Percentiles rank a stretch among this genome's conserved stretches.
phyloP scores from a whole-genome alignment of 2,797 vertebrate species.

The Myoxocephalus aenaeus region DNA sequence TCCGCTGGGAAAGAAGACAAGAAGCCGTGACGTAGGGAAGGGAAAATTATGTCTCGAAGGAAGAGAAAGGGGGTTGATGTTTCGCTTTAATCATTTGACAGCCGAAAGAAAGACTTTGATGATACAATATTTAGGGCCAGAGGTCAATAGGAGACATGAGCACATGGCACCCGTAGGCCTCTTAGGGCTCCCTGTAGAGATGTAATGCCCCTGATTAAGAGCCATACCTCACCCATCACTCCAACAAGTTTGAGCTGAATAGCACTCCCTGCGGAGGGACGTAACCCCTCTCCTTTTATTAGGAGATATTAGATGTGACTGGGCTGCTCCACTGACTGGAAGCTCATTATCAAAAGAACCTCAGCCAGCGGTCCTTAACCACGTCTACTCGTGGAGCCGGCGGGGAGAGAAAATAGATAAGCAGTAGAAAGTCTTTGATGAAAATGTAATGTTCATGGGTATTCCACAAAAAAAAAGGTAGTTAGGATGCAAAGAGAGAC shows the following conservation, averaged over 20 bases:
- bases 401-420: slow-evolving; percentile 14
- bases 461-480: slow-evolving; percentile 48
- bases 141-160: slow-evolving; percentile 48
- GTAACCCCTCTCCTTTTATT: slow-evolving; percentile 52
- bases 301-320: slow-evolving; percentile 65
- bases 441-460: neutral
- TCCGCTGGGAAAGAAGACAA: slow-evolving; percentile 19
- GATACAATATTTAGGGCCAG: slow-evolving; percentile 39
- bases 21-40: slow-evolving; percentile 1
- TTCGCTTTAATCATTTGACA: slow-evolving; percentile 21
- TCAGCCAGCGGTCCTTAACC: slow-evolving; percentile 50
- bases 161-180: slow-evolving; percentile 10
- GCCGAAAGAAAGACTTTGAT: slow-evolving; percentile 10
- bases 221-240: slow-evolving; percentile 31
- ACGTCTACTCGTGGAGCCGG: slow-evolving; percentile 11
- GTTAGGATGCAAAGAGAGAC: slow-evolving; percentile 45
- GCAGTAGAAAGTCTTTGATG: slow-evolving; percentile 44
- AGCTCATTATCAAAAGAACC: slow-evolving; percentile 55
- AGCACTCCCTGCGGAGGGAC: slow-evolving; percentile 51
- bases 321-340: slow-evolving; percentile 53
- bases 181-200: slow-evolving; percentile 33
- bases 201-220: slow-evolving; percentile 58
- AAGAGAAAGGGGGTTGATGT: slow-evolving; percentile 8
- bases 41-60: slow-evolving; percentile 21
- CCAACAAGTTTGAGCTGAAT: slow-evolving; percentile 47